These are phyloP conservation scores for Cebus imitator DNA, from an alignment of 2,113 vertebrate genomes.

Conservation along the genomic window DNA sequence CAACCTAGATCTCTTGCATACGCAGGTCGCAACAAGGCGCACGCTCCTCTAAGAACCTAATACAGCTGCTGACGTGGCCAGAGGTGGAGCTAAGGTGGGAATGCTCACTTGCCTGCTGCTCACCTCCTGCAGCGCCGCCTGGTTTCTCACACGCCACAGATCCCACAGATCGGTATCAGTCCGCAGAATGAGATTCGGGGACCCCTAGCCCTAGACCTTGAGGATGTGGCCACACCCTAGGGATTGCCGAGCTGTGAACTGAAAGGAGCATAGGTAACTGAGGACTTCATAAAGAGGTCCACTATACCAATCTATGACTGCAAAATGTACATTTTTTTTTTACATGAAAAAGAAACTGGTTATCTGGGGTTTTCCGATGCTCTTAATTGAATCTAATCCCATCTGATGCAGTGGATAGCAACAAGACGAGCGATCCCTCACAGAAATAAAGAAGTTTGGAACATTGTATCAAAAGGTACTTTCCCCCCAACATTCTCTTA, in stretches of 20 bases:
- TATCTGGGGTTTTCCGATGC: background rate
- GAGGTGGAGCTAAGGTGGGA: too few relatives aligned
- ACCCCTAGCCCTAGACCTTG: background rate
- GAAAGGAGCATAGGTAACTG: background rate
- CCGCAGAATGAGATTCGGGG: too few relatives aligned
- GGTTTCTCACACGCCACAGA: too few relatives aligned
- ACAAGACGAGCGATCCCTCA: background rate
- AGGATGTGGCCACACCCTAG: background rate
- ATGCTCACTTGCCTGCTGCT: too few relatives aligned
- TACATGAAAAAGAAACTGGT: constrained; percentile 2
- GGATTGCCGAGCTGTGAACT: background rate
- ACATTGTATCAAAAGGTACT: background rate
- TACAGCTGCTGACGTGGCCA: too few relatives aligned
- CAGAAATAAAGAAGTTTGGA: background rate
- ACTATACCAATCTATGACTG: background rate
- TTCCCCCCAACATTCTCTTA: background rate
- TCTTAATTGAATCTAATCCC: background rate
- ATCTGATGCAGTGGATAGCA: background rate
- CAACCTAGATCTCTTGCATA: too few relatives aligned
- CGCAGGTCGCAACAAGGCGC: too few relatives aligned
- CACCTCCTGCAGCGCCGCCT: too few relatives aligned
- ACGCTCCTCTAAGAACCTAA: too few relatives aligned
- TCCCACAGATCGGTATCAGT: too few relatives aligned
- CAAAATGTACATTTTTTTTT: background rate
- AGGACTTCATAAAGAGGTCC: background rate